Base-by-base conservation (phyloP, 2,888 invertebrate genomes). In the Catotricha subobsoleta region DNA sequence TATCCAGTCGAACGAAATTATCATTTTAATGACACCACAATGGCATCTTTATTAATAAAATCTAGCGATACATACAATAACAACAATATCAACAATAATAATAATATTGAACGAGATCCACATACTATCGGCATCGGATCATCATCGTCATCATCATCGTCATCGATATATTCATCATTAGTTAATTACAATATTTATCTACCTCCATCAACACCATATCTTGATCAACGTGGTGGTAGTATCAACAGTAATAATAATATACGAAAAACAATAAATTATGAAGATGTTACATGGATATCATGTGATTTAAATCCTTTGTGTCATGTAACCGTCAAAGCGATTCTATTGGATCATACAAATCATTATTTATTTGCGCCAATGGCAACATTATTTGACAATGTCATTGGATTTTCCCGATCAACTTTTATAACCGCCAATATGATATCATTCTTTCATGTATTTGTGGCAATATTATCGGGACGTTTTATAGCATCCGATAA, bases 281-380 rank as follows among this genome's bases (percentile, higher is more conserved):
- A 67, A 45, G 67, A 69, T 21, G 62, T 62, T 0, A 67, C 67
- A 1, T 71, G 74, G 72, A 54, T 81, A n/a, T 69, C 72, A 15
- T 82, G 82, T 53, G 68, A 68, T 35, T 67, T 80, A 23, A 78
- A 80, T 51, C 83, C 84, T 0, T 55, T 82, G 13, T 83, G 83
- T 54, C 74, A 79, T 50, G 74, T 88, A 2, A 86, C 86, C 0
- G 80, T 84, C 0, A 90, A 90, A 61, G 78, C 79, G 2, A 58
- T 88, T 41, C 72, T 87, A 66, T 65, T 84, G 38, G 88, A 88
- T 56, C 84, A 82, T 47, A 71, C 80, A 4, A 87, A 86, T 55
- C 81, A 83, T 52, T 90, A 86, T 53, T 63, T 88, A 16, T 77
- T 86, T 52, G 78, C 78, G 2, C 88, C 88, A 0, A 57, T 81